phyloP scores from a whole-genome alignment of 2,113 vertebrate species.

The Chauna torquata region DNA sequence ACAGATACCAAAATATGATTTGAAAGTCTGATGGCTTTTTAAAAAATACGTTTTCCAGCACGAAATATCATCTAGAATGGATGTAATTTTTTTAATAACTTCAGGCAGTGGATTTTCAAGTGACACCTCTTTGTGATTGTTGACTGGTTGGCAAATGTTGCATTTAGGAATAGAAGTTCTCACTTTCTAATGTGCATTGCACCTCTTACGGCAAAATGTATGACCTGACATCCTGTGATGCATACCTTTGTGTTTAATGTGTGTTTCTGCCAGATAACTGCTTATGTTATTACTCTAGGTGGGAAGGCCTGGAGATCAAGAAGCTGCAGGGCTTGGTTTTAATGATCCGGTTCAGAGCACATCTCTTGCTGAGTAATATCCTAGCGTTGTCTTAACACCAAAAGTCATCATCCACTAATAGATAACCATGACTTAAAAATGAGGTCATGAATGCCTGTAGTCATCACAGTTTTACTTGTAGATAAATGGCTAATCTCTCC shows the following conservation, averaged over 20 bases:
- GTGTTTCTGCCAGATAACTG: background rate
- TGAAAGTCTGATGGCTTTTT: background rate
- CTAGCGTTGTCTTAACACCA: slow-evolving; percentile 51
- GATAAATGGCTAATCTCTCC: slow-evolving; percentile 39
- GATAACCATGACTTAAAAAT: slow-evolving; percentile 36
- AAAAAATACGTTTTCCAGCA: background rate
- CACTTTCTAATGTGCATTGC: background rate
- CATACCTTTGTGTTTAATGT: background rate
- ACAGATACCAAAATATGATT: background rate
- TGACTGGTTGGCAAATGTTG: background rate
- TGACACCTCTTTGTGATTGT: background rate
- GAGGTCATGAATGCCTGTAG: slow-evolving; percentile 42
- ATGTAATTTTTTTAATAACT: background rate
- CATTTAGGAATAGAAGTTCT: background rate
- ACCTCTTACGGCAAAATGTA: background rate
- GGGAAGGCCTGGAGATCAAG: slow-evolving; percentile 27
- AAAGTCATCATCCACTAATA: slow-evolving; percentile 42
- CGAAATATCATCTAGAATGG: background rate
- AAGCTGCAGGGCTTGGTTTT: slow-evolving; percentile 52
- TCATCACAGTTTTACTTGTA: slow-evolving; percentile 33
- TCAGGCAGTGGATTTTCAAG: background rate
- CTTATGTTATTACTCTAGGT: background rate
- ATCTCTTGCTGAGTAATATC: slow-evolving; percentile 53
- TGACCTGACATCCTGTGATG: background rate
- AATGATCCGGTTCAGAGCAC: background rate